Conservation (phyloP, 2,797 vertebrate genomes). For the Lagorchestes hirsutus region DNA sequence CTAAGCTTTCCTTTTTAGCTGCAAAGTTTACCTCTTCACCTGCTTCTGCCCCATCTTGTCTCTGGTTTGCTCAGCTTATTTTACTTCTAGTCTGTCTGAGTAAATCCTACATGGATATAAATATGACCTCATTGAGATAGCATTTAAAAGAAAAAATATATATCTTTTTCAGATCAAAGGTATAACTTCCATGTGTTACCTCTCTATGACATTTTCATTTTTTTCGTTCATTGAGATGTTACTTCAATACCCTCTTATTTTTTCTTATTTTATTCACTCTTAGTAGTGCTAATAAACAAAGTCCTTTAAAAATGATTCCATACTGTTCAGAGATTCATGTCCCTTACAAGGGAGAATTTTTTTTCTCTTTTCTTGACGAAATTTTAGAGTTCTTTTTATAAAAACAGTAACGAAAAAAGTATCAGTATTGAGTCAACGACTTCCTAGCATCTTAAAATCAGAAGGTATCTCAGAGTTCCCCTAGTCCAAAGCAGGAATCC, state of each 20-base stretch:
- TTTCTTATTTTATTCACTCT: background rate
- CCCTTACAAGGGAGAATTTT: background rate
- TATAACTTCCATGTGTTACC: background rate
- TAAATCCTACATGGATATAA: background rate
- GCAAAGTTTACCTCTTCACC: background rate
- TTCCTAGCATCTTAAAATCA: background rate
- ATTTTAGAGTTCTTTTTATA: background rate
- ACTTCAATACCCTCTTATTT: background rate
- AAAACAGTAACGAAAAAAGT: background rate
- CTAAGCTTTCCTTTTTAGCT: background rate
- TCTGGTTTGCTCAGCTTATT: background rate
- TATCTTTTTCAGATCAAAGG: background rate
- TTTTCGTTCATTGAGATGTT: background rate
- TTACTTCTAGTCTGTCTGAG: background rate
- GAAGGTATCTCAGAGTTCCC: background rate
- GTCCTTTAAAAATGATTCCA: background rate
- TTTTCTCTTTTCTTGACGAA: background rate
- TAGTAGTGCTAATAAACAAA: background rate
- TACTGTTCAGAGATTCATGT: background rate
- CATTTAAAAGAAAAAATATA: background rate
- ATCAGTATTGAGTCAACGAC: background rate
- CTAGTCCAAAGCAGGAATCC: background rate
- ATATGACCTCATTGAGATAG: background rate
- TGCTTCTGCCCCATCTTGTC: background rate
- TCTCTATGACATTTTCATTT: background rate